Percentiles rank a stretch among this genome's conserved stretches.
phyloP scores from a whole-genome alignment of 2,888 invertebrate genomes.

The Copidosoma aretas region DNA sequence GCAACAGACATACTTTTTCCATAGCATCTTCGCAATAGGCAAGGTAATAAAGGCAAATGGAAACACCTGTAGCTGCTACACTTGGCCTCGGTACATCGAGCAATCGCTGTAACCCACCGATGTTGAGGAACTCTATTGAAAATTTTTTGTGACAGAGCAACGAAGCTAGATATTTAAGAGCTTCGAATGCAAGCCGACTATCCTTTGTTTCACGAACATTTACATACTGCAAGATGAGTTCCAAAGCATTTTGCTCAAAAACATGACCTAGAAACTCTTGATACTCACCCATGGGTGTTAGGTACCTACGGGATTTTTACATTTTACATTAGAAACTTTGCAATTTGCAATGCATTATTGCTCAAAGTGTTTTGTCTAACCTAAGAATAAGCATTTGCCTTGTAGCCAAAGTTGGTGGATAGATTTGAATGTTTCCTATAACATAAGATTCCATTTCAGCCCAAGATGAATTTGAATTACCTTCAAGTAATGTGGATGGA shows the following conservation, averaged over 20 bases:
- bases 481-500: constrained; percentile 47
- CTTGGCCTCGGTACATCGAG: constrained; percentile 92
- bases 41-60: constrained; percentile 94
- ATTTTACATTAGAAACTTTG: neutral
- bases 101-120: constrained; percentile 84
- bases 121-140: constrained; percentile 91
- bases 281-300: constrained; percentile 98
- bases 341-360: neutral
- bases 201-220: constrained; percentile 88
- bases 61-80: constrained; percentile 94
- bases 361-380: constrained; percentile 25
- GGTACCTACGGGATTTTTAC: constrained; percentile 69
- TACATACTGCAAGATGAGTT: constrained; percentile 88
- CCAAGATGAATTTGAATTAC: constrained; percentile 81
- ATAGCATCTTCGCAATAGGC: constrained; percentile 98
- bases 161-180: constrained; percentile 92
- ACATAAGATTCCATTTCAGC: constrained; percentile 88
- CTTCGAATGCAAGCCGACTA: constrained; percentile 93
- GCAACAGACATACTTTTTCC: constrained; percentile 91
- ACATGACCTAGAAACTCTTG: constrained; percentile 95
- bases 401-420: constrained; percentile 87
- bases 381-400: constrained; percentile 91
- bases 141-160: constrained; percentile 98
- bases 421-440: constrained; percentile 81
- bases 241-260: constrained; percentile 91